Evolutionary conservation across 2,888 invertebrate species (phyloP).

Genomic region (Zygaena filipendulae): DNA sequence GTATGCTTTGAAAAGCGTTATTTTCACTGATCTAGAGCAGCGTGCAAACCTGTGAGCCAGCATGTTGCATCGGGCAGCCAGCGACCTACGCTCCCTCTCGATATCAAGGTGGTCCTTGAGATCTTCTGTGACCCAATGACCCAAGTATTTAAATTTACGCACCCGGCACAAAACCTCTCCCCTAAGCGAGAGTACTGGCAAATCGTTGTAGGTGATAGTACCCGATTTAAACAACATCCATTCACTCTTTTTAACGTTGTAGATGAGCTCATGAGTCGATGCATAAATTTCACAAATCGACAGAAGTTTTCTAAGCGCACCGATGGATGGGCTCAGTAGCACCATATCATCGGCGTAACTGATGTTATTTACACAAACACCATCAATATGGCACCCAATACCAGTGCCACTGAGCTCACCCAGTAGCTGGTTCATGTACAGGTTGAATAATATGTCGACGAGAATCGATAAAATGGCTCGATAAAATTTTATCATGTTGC

Average conservation of each 20-base stretch:
- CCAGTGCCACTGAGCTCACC: not conserved
- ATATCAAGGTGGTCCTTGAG: constrained; percentile 4
- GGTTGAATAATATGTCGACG: no score
- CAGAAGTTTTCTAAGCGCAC: constrained; percentile 1
- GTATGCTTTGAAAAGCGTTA: no score
- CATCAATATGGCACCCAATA: no score
- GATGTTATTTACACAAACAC: no score
- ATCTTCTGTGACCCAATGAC: constrained; percentile 4
- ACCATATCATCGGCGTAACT: constrained; percentile 10
- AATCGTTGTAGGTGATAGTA: not conserved
- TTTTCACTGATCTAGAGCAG: constrained; percentile 2
- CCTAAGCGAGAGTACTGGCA: not conserved
- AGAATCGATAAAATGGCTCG: no score
- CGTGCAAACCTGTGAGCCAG: constrained; percentile 6
- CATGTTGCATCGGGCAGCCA: constrained; percentile 5
- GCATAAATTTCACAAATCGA: constrained; percentile 8
- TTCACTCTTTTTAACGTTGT: constrained; percentile 9
- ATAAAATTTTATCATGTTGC: no score
- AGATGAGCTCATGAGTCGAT: constrained; percentile 2
- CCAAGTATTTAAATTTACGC: constrained; percentile 2
- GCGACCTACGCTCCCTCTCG: constrained; percentile 5
- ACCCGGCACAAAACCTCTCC: not conserved
- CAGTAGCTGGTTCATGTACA: not conserved
- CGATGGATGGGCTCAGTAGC: constrained; percentile 6
- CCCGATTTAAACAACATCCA: constrained; percentile 7